Evolutionary conservation across 2,888 invertebrate genomes (phyloP), one percentile per base, ranked within the genome.

Genomic region (Pasiphila rectangulata): DNA sequence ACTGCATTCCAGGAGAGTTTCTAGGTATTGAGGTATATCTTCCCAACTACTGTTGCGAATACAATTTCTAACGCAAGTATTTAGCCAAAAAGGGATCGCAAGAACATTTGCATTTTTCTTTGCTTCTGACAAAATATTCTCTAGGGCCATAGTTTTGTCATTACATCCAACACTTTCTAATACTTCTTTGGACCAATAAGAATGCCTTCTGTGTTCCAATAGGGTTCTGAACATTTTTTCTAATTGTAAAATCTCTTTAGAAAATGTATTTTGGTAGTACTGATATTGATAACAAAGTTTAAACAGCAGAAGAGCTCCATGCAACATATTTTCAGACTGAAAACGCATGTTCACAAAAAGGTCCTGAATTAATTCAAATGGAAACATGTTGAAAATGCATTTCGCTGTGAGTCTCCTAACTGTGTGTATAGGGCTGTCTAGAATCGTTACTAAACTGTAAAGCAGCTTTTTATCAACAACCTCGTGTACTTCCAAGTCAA

Each of bases 361-460:
- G 17, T 69, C 38, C 51, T 64, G 63, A 34, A 79, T 72, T 5
- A 51, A 51, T 37, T 70, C 56, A 46, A 78, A 75, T 38, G 73
- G 56, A 50, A 71, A 86, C 44, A 87, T 79, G 56, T 85, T 85
- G 52, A 73, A 78, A 55, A 89, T 81, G 27, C 81, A 79, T 61
- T 77, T 81, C 3, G 88, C 83, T 32, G 82, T 72, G 13, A 90
- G 66, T 17, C 85, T 70, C 48, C 90, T 70, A 4, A 90, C 84
- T 13, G 79, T 78, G 46, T 77, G 79, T 55, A 89, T 81, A 4
- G 87, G 83, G 54, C 89, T 89, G 30, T 74, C 77, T 29, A 90
- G 59, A 48, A 90, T 66, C 10, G 48, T 24, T 13, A 72, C 48
- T 3, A 89, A 65, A 57, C 66, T 62, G 17, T 62, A 30, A 27